phyloP scores from a whole-genome alignment of 2,113 vertebrate species.

The Castor canadensis region DNA sequence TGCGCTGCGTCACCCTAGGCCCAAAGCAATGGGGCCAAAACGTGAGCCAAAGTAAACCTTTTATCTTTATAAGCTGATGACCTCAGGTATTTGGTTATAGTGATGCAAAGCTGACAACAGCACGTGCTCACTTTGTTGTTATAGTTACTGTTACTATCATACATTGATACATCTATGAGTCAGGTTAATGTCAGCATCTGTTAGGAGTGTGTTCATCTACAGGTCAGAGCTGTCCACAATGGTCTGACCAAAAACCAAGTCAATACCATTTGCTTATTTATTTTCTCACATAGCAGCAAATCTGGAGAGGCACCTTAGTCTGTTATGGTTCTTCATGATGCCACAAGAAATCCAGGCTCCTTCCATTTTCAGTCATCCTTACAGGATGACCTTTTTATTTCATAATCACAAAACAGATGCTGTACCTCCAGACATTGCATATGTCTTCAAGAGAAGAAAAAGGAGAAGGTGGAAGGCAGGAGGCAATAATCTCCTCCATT shows the following conservation, averaged over 20 bases:
- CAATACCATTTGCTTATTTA: not conserved
- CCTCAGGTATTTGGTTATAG: not conserved
- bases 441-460: not conserved
- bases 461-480: not conserved
- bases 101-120: not conserved
- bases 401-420: not conserved
- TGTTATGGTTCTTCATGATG: not conserved
- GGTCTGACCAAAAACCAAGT: not conserved
- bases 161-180: not conserved
- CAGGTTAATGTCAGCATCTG: not conserved
- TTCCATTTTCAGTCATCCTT: not conserved
- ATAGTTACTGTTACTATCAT: not conserved
- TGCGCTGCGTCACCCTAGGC: not conserved
- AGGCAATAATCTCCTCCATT: not conserved
- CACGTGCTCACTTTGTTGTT: not conserved
- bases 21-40: not conserved
- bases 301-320: not conserved
- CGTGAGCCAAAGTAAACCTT: not conserved
- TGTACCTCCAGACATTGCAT: not conserved
- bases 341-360: not conserved
- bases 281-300: not conserved
- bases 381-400: not conserved
- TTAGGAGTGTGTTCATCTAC: not conserved
- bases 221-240: not conserved
- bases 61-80: not conserved